Conservation (phyloP, 2,113 vertebrate species). For the Scolopax mira region DNA sequence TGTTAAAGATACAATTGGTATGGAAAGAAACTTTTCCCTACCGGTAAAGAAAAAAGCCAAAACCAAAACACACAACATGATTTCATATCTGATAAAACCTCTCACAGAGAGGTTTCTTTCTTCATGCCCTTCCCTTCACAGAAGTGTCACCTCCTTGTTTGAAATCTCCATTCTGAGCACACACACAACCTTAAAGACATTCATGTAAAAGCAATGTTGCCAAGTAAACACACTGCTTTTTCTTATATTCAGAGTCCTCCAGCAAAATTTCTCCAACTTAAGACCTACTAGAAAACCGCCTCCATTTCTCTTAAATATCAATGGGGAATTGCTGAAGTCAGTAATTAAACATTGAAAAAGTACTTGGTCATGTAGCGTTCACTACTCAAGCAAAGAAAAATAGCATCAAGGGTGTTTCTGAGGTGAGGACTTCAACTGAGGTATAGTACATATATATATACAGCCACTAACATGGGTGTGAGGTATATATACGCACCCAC, state of each 20-base stretch:
- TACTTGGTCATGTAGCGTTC: background rate
- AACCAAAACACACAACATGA: background rate
- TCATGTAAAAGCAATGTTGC: background rate
- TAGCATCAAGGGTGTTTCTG: background rate
- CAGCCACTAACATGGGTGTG: no score
- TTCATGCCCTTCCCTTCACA: background rate
- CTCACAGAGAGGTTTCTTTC: background rate
- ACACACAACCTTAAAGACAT: background rate
- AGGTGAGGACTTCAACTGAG: background rate
- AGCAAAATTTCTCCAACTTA: background rate
- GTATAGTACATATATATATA: background rate
- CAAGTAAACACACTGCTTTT: background rate
- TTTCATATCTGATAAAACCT: background rate
- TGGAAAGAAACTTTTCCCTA: background rate
- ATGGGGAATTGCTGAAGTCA: background rate
- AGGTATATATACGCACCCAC: no score
- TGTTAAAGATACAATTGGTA: accelerated
- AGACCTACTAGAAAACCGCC: background rate
- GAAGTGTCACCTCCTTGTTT: background rate
- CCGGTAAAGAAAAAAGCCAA: background rate
- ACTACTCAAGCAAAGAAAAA: background rate
- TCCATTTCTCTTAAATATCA: background rate
- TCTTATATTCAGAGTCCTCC: background rate
- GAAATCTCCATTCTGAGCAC: background rate
- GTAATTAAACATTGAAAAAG: background rate